Percentiles rank a stretch among this genome's conserved stretches.
phyloP scores from a whole-genome alignment of 1,140 invertebrate species.

The Cheumatopsyche charites region DNA sequence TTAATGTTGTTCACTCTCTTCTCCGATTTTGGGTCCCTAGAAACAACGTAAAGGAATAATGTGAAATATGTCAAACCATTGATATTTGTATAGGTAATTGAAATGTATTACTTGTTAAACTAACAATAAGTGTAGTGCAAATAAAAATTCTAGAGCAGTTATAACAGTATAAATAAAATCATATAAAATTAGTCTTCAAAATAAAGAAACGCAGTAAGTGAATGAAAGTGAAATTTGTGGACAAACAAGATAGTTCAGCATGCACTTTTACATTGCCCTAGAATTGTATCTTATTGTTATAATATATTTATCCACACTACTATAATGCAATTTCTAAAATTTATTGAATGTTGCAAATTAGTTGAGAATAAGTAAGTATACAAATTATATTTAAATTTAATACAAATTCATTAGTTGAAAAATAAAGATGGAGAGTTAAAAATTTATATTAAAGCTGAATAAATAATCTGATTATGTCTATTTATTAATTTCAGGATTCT shows the following conservation, averaged over 20 bases:
- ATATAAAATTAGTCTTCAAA: too few relatives aligned
- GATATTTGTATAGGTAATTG: constrained; percentile 12
- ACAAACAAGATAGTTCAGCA: too few relatives aligned
- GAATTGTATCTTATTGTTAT: too few relatives aligned
- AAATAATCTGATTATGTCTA: too few relatives aligned
- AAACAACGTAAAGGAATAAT: constrained; percentile 1
- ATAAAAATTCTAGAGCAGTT: constrained; percentile 12
- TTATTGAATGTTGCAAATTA: background rate
- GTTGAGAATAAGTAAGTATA: background rate
- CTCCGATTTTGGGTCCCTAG: constrained; percentile 64
- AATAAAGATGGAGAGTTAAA: too few relatives aligned
- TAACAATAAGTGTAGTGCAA: constrained; percentile 12
- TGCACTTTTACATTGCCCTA: too few relatives aligned
- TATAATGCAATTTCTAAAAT: background rate
- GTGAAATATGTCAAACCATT: constrained; percentile 8
- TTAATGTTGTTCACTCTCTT: constrained; percentile 64
- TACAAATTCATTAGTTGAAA: too few relatives aligned
- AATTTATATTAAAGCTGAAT: too few relatives aligned
- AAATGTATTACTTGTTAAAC: background rate
- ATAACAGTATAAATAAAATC: background rate
- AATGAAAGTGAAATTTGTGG: too few relatives aligned
- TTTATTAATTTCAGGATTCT: too few relatives aligned
- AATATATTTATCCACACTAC: too few relatives aligned
- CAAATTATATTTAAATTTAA: background rate
- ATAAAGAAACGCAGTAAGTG: too few relatives aligned